Conservation (phyloP, 1,140 invertebrate genomes). For the Elysia chlorotica region DNA sequence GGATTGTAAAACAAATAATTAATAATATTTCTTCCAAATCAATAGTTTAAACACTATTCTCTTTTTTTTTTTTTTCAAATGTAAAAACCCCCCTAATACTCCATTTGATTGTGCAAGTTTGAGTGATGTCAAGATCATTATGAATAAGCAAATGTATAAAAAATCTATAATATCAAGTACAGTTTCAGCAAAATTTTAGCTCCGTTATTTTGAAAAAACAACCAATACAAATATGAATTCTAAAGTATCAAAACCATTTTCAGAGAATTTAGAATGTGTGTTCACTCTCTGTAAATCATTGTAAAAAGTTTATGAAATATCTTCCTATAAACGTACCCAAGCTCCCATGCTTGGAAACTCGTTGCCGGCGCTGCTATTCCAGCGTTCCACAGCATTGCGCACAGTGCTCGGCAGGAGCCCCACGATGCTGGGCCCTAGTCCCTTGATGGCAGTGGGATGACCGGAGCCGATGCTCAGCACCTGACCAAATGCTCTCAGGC, state of each 20-base stretch:
- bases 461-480: constrained; percentile 70
- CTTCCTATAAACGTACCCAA: constrained; percentile 64
- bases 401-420: constrained; percentile 68
- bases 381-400: constrained; percentile 70
- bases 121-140: no score
- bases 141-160: neutral
- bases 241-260: no score
- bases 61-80: no score
- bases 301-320: no score
- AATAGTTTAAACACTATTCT: no score
- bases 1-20: no score
- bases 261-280: no score
- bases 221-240: neutral
- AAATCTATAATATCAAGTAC: neutral
- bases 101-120: neutral
- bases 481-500: constrained; percentile 61
- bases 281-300: no score
- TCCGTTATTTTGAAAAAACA: neutral
- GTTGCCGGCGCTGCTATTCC: constrained; percentile 66
- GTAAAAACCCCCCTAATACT: no score
- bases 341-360: constrained; percentile 64
- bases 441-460: constrained; percentile 63
- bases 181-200: neutral
- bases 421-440: constrained; percentile 67
- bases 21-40: no score